Conservation (phyloP, 1,140 invertebrate genomes). For the Mesaphorura yosii region DNA sequence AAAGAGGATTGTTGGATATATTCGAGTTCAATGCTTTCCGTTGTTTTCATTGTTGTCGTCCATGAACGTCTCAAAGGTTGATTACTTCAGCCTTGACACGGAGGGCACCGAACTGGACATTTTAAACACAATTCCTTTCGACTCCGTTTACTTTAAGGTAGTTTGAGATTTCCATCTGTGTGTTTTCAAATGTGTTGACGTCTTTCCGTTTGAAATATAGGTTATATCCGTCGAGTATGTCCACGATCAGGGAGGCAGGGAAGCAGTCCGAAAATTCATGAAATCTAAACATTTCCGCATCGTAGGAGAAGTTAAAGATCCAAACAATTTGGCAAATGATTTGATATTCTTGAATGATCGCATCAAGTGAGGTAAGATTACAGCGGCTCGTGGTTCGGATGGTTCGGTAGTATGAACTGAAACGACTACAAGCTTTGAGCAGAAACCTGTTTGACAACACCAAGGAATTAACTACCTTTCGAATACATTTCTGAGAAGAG, state of each 20-base stretch:
- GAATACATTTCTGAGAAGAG: too few species aligned
- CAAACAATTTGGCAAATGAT: conserved; percentile 39
- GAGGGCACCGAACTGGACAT: conserved; percentile 46
- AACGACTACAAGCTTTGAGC: too few species aligned
- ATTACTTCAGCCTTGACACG: conserved; percentile 39
- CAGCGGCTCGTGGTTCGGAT: too few species aligned
- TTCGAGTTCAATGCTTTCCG: conserved; percentile 44
- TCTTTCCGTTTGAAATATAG: conserved; percentile 7
- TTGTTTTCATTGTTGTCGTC: conserved; percentile 41
- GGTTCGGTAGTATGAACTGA: too few species aligned
- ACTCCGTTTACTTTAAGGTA: conserved; percentile 31
- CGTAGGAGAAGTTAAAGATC: conserved; percentile 35
- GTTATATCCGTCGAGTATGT: conserved; percentile 39
- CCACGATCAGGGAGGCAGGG: conserved; percentile 34
- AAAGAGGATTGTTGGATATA: conserved; percentile 21
- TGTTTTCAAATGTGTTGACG: not conserved
- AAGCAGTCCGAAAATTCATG: conserved; percentile 37
- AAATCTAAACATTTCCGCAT: conserved; percentile 36
- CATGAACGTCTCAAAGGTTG: conserved; percentile 31
- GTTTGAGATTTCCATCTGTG: not conserved
- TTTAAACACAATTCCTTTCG: conserved; percentile 44
- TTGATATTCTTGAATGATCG: conserved; percentile 41
- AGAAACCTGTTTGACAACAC: too few species aligned
- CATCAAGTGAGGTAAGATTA: too few species aligned
- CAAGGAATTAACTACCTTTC: too few species aligned